Evolutionary conservation across 1,140 invertebrate genomes (phyloP), one percentile per base, ranked within the genome.

Genomic region (Andrena cerasifolii): DNA sequence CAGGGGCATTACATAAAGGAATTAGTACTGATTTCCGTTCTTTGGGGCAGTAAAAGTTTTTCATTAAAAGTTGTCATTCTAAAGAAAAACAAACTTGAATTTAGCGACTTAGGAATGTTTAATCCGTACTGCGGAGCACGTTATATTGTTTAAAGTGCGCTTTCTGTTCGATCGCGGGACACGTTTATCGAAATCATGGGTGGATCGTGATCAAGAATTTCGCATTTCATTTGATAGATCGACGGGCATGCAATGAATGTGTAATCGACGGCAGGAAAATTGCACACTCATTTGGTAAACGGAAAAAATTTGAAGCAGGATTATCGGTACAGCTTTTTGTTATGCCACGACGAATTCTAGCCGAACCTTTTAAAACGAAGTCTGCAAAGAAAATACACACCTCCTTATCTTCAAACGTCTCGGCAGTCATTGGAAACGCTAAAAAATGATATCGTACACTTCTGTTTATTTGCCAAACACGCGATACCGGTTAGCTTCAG

Each of bases 251-350:
- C 3, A 6, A 66, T 51, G 45, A 75, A 61, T 66, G 56, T 56
- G 4, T 43, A 31, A 74, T 59, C 54, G 21, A 73, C 24, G 28
- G 16, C 16, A 40, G 31, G 63, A 70, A 80, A 80, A 63, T n/a
- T 77, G 63, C 73, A 70, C 31, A 63, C 43, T 80, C 78, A 80
- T 70, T 56, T 68, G 18, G 63, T 77, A 54, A 61, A 24, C 33
- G 51, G n/a, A 40, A 49, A 70, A 49, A 80, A 61, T 51, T 45
- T 45, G 18, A 75, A 47, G 10, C 7, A 40, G 10, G 8, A 47
- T 28, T 45, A 49, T n/a, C 40, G 33, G 21, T 36, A 56, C n/a
- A 33, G 24, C 16, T 36, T 45, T 16, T 40, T 66, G 0, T 21
- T 51, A 4, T 47, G 3, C 1, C 4, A n/a, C 5, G 26, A 28